These are phyloP conservation scores for Eriocheir sinensis DNA, from an alignment of 1,140 invertebrate species.

Conservation along the genomic window DNA sequence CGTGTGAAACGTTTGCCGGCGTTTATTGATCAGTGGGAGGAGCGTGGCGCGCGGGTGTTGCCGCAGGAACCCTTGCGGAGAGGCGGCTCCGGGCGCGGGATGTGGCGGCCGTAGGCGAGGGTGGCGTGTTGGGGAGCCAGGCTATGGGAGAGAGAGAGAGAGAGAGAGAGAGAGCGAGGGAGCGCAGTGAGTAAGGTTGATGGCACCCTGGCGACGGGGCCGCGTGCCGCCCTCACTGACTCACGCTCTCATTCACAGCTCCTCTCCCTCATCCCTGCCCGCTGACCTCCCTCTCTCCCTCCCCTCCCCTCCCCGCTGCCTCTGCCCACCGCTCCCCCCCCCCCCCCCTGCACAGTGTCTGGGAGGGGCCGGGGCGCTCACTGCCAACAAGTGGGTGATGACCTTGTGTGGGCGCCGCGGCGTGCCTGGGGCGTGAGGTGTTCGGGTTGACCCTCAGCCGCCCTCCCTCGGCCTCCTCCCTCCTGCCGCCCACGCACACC, in stretches of 20 bases:
- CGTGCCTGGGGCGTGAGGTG: slow-evolving; percentile 38
- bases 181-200: not conserved
- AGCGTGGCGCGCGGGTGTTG: not conserved
- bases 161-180: not conserved
- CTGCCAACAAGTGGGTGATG: not conserved
- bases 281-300: slow-evolving; percentile 17
- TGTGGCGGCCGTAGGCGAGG: not conserved
- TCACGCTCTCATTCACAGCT: slow-evolving; percentile 55
- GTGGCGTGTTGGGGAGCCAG: not conserved
- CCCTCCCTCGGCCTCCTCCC: slow-evolving; percentile 13
- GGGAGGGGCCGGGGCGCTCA: not conserved
- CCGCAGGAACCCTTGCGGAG: not conserved
- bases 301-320: not conserved
- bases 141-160: not conserved
- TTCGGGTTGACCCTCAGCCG: slow-evolving; percentile 37
- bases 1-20: not conserved
- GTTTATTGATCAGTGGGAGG: slow-evolving; percentile 26
- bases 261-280: slow-evolving; percentile 18
- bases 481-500: not conserved
- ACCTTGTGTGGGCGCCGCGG: not conserved
- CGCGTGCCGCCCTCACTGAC: slow-evolving; percentile 43
- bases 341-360: not conserved
- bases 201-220: not conserved
- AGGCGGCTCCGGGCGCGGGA: not conserved
- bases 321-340: not conserved